A percentile compares a stretch with the other conserved stretches of the same genome.
Evolutionary conservation across 1,140 invertebrate genomes (phyloP).

Genomic region (Diorhabda carinulata): DNA sequence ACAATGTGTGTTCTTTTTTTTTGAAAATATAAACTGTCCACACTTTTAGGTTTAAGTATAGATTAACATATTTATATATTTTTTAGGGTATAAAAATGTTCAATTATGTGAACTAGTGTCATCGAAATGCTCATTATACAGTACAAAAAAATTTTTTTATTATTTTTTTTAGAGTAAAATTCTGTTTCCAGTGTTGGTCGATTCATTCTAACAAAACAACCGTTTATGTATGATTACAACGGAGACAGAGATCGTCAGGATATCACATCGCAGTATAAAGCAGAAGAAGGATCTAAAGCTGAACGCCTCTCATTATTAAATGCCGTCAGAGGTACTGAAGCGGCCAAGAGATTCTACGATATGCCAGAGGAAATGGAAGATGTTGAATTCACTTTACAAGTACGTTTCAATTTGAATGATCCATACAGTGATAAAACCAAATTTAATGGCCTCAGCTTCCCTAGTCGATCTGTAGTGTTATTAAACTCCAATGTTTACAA

Average conservation of each 20-base stretch:
- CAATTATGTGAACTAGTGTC: too few relatives aligned
- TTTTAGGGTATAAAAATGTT: too few relatives aligned
- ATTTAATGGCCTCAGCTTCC: background rate
- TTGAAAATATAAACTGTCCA: too few relatives aligned
- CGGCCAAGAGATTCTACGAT: slow-evolving; percentile 63
- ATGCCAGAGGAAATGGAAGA: slow-evolving; percentile 58
- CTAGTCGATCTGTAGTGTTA: background rate
- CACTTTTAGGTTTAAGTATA: too few relatives aligned
- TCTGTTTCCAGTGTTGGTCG: slow-evolving; percentile 61
- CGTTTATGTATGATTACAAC: slow-evolving; percentile 64
- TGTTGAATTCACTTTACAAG: slow-evolving; percentile 61
- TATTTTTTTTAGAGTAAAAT: too few relatives aligned
- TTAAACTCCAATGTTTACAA: background rate
- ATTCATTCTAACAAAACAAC: slow-evolving; percentile 72
- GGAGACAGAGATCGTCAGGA: slow-evolving; percentile 67
- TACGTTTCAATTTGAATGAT: background rate
- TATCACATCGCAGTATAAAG: slow-evolving; percentile 70
- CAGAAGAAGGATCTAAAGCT: slow-evolving; percentile 63
- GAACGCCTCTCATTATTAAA: slow-evolving; percentile 67
- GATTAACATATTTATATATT: too few relatives aligned
- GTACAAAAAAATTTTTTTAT: too few relatives aligned
- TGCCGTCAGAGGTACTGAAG: slow-evolving; percentile 59
- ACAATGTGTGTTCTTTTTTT: too few relatives aligned
- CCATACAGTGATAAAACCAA: background rate
- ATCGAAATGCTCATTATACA: too few relatives aligned